Evolutionary conservation across 2,797 vertebrate species (phyloP).

Genomic region (Epinephelus coioides): DNA sequence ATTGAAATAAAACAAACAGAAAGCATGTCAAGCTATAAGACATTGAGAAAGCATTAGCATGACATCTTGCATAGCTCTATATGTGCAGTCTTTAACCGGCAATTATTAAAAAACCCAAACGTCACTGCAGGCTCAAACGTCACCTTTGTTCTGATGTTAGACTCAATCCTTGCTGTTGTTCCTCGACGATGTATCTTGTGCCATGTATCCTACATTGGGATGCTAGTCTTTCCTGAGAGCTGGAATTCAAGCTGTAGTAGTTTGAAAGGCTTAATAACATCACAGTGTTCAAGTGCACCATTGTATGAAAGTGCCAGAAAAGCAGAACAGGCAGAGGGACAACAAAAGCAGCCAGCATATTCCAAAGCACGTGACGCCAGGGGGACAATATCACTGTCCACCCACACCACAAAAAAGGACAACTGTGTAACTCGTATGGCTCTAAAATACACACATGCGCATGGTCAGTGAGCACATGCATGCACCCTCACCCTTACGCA

Average conservation of each 20-base stretch:
- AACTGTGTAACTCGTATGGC: conserved; percentile 75
- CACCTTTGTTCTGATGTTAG: conserved; percentile 77
- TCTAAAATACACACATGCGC: conserved; percentile 70
- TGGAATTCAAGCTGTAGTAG: conserved; percentile 86
- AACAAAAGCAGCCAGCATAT: conserved; percentile 90
- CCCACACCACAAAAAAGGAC: conserved; percentile 80
- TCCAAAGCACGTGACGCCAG: conserved; percentile 86
- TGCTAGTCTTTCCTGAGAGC: conserved; percentile 80
- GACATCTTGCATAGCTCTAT: conserved; percentile 19
- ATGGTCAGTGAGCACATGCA: conserved; percentile 58
- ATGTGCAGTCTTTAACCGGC: conserved; percentile 20
- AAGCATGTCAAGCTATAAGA: neutral
- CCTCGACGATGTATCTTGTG: conserved; percentile 74
- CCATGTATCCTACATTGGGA: conserved; percentile 84
- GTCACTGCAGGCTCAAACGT: conserved; percentile 40
- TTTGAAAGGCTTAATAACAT: conserved; percentile 87
- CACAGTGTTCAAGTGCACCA: conserved; percentile 85
- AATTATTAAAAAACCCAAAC: conserved; percentile 25
- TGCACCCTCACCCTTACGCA: conserved; percentile 52
- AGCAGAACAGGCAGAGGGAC: conserved; percentile 85
- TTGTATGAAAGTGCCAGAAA: conserved; percentile 92
- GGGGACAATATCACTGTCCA: conserved; percentile 84
- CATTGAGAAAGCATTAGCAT: conserved; percentile 26
- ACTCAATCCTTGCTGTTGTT: conserved; percentile 70
- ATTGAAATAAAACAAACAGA: neutral